These are phyloP conservation scores for Poliocrania exsul DNA, from an alignment of 2,797 vertebrate genomes.

Conservation along the genomic window DNA sequence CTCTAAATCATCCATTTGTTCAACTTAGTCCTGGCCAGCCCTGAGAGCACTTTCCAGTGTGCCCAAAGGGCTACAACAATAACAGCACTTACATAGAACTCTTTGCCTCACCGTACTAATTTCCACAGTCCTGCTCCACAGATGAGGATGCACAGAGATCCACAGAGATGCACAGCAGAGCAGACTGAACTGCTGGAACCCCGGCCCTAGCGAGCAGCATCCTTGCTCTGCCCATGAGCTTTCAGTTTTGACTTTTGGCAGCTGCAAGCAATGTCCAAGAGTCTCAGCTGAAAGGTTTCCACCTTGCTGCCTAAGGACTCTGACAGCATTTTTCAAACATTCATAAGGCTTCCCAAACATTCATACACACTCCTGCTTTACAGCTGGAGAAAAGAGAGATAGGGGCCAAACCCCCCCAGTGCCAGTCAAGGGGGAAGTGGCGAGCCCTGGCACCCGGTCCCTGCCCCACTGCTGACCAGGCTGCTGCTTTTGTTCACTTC, in stretches of 20 bases:
- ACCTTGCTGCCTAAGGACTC: background rate
- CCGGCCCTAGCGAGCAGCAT: rapidly evolving
- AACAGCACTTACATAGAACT: background rate
- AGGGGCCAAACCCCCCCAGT: background rate
- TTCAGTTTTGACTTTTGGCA: background rate
- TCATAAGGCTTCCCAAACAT: background rate
- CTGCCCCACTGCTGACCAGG: background rate
- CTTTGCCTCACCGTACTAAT: rapidly evolving
- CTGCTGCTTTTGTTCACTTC: constrained; percentile 21
- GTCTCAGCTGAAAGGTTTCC: background rate
- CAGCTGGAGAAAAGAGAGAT: background rate
- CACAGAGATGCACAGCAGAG: background rate
- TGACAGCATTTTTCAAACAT: background rate
- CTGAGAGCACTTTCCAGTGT: background rate
- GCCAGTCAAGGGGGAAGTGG: background rate
- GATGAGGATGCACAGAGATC: background rate
- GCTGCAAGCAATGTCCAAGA: background rate
- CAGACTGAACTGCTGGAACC: background rate
- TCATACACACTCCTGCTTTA: background rate
- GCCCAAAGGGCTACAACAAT: background rate
- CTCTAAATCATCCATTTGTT: background rate
- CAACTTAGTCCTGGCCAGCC: background rate
- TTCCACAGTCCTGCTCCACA: background rate
- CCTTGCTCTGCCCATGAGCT: background rate
- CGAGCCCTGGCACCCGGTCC: background rate